A percentile compares a stretch with the other conserved stretches of the same genome.
Conservation (phyloP, 2,888 invertebrate genomes). For the Allophyes oxyacanthae region DNA sequence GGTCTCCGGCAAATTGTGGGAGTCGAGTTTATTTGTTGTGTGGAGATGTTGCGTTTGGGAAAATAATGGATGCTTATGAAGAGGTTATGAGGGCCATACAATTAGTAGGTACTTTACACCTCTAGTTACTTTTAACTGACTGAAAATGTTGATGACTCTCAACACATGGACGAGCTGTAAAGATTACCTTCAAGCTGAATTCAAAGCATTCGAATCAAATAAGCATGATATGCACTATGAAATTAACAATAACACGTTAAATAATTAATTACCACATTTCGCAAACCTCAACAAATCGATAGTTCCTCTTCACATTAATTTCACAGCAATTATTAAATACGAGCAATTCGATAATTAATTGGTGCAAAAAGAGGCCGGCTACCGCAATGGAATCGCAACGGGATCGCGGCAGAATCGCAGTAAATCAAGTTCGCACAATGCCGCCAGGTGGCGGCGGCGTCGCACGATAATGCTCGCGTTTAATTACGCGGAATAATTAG, state of each 20-base stretch:
- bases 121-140: too few species aligned
- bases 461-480: conserved; percentile 88
- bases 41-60: conserved; percentile 6
- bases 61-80: not conserved
- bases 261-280: conserved; percentile 40
- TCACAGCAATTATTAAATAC: conserved; percentile 86
- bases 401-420: conserved; percentile 85
- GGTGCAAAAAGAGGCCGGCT: conserved; percentile 85
- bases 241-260: conserved; percentile 19
- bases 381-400: conserved; percentile 81
- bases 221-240: too few species aligned
- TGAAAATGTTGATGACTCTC: too few species aligned
- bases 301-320: conserved; percentile 82
- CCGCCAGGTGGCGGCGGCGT: conserved; percentile 87
- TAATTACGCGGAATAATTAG: conserved; percentile 90
- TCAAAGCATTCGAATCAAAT: too few species aligned
- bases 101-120: too few species aligned
- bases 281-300: conserved; percentile 59
- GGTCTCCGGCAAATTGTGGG: conserved; percentile 33
- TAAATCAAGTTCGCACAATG: conserved; percentile 88
- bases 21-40: conserved; percentile 44
- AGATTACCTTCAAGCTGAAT: too few species aligned
- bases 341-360: conserved; percentile 88
- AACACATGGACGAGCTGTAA: too few species aligned
- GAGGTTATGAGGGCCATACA: not conserved